phyloP scores from a whole-genome alignment of 1,140 invertebrate genomes.

The Trinorchestia longiramus region DNA sequence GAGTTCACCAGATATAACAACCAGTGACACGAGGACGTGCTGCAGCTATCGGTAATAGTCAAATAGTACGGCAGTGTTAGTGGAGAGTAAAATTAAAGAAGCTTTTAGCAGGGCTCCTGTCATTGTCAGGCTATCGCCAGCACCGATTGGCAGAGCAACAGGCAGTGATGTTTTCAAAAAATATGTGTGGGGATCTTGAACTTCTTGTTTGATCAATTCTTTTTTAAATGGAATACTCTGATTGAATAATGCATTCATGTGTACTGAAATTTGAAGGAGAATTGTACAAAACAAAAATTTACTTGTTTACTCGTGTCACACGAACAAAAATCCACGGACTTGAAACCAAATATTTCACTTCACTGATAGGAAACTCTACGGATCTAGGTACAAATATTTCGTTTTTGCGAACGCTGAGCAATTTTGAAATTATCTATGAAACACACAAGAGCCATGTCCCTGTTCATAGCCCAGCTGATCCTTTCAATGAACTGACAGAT shows the following conservation, averaged over 20 bases:
- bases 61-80: too few relatives aligned
- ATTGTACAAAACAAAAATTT: not conserved
- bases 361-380: not conserved
- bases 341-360: not conserved
- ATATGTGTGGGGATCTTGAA: too few relatives aligned
- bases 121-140: too few relatives aligned
- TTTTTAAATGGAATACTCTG: not conserved
- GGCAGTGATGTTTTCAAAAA: too few relatives aligned
- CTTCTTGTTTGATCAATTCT: not conserved
- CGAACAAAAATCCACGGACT: not conserved
- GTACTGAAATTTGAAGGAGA: not conserved
- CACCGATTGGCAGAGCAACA: too few relatives aligned
- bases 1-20: too few relatives aligned
- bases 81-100: too few relatives aligned
- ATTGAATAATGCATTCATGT: not conserved
- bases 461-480: too few relatives aligned
- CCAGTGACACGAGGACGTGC: too few relatives aligned
- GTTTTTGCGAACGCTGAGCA: not conserved
- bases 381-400: not conserved
- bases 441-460: not conserved
- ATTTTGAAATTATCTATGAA: not conserved
- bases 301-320: not conserved
- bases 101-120: too few relatives aligned
- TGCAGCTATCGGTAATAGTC: too few relatives aligned
- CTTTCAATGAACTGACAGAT: too few relatives aligned